Evolutionary conservation across 2,113 vertebrate species (phyloP).

Genomic region (Tetrax tetrax): DNA sequence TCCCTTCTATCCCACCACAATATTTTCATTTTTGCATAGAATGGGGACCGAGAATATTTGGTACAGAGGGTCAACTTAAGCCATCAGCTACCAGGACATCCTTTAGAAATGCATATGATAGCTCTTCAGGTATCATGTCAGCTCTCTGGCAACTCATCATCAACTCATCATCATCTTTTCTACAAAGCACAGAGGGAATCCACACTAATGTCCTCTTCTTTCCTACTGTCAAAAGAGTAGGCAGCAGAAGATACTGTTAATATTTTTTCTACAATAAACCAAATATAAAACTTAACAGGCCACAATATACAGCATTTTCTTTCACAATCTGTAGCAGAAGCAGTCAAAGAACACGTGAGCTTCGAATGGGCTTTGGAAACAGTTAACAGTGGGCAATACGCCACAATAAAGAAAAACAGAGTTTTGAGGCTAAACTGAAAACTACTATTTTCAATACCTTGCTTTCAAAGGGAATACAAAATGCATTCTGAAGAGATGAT

Average conservation of each 20-base stretch:
- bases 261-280: slow-evolving; percentile 6
- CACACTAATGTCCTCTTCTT: not conserved
- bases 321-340: slow-evolving; percentile 39
- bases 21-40: not conserved
- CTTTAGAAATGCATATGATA: not conserved
- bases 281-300: slow-evolving; percentile 25
- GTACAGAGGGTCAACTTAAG: not conserved
- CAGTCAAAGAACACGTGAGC: not conserved
- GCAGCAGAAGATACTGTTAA: not conserved
- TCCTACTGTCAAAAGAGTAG: not conserved
- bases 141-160: not conserved
- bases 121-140: not conserved
- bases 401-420: slow-evolving; percentile 55
- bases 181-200: not conserved
- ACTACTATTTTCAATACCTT: not conserved
- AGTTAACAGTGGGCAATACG: not conserved
- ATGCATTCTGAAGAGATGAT: not conserved
- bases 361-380: not conserved
- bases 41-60: not conserved
- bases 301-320: not conserved
- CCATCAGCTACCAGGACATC: not conserved
- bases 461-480: slow-evolving; percentile 13
- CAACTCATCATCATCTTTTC: not conserved
- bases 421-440: slow-evolving; percentile 21
- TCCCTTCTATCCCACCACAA: not conserved